Conservation (phyloP, 2,113 vertebrate genomes). For the Dipodomys ordii region DNA sequence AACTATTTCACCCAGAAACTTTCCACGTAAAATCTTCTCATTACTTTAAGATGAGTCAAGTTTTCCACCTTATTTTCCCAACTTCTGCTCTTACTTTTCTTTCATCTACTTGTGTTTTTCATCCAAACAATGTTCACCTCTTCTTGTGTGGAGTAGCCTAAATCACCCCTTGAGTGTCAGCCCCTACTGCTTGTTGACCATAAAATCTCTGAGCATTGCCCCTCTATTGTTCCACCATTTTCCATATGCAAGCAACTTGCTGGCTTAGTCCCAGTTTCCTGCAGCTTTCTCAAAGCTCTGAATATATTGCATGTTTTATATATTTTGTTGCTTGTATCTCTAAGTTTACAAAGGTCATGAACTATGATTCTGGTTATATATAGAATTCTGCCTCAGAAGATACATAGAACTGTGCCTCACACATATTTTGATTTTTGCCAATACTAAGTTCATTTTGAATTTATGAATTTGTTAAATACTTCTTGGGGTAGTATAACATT, state of each 20-base stretch:
- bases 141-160: background rate
- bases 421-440: constrained; percentile 8
- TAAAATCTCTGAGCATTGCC: no score
- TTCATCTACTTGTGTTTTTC: background rate
- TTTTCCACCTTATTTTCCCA: background rate
- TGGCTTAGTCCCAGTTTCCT: background rate
- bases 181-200: background rate
- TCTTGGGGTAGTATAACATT: constrained; percentile 60
- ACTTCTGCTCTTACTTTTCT: background rate
- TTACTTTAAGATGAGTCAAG: background rate
- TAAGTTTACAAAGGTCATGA: background rate
- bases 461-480: constrained; percentile 68
- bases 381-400: background rate
- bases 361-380: background rate
- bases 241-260: background rate
- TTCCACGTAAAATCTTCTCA: background rate
- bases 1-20: background rate
- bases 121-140: background rate
- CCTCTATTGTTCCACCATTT: background rate
- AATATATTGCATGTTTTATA: background rate
- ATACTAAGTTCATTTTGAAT: constrained; percentile 52
- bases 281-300: background rate
- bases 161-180: background rate
- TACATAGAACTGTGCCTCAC: background rate
- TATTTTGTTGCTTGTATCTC: background rate